Base-by-base conservation (phyloP, 2,888 invertebrate species). In the Drosophila glabriapex region DNA sequence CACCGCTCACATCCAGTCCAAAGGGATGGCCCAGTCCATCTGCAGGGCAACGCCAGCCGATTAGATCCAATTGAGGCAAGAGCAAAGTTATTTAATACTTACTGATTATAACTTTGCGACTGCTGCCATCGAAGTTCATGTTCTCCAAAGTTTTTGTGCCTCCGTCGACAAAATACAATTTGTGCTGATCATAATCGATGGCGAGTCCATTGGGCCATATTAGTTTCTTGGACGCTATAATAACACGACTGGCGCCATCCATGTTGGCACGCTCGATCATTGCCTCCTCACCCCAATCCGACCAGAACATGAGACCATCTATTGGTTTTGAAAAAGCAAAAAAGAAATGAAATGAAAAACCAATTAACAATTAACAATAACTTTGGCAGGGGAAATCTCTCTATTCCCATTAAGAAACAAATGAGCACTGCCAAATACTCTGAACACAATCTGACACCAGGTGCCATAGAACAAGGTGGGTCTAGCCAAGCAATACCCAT, bases 91-190 rank as follows among this genome's bases (percentile, higher is more conserved):
- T 33, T 19, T 1, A 37, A 5, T 54, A 85, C 94, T 93, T 94
- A 96, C 96, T 95, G 70, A 97, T 95, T 46, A 97, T 93, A 1
- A 95, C 93, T 68, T 94, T 95, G 77, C 97, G 94, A 28, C 95
- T 95, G 10, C 95, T 94, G 29, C 98, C 98, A 93, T 97, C 96
- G 28, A 97, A 94, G 89, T 96, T 96, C 29, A 97, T 95, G 89
- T 95, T 96, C 92, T 98, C 97, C 69, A 98, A 96, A 3, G 95
- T 96, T 87, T 96, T 95, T 9, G 95, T 96, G 0, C 96, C 97
- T 9, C 97, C 97, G 91, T 98, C 98, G 0, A 97, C 96, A 97
- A 98, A 98, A 92, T 97, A 98, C 4, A 98, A 94, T 64, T 96
- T 95, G 62, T 95, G 95, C 46, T 95, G 94, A 3, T 94, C 94